Conservation (phyloP, 1,140 invertebrate species). For the Batillaria attramentaria region DNA sequence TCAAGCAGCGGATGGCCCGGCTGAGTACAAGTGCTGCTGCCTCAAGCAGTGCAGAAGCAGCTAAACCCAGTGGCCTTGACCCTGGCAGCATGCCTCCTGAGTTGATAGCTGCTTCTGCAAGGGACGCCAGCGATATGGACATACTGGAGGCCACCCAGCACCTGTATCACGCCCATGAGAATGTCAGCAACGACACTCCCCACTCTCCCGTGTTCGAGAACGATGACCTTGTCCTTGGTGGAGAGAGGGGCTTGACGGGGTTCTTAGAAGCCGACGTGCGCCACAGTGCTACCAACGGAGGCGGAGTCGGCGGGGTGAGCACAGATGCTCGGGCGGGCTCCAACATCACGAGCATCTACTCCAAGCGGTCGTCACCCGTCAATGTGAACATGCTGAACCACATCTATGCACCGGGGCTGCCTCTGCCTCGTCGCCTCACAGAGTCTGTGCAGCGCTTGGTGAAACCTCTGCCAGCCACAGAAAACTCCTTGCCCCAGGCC, state of each 20-base stretch:
- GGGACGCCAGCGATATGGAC: slow-evolving; percentile 7
- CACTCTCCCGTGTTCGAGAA: not conserved
- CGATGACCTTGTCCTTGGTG: slow-evolving; percentile 14
- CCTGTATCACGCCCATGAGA: slow-evolving; percentile 7
- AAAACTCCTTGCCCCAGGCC: slow-evolving; percentile 39
- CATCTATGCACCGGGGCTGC: slow-evolving; percentile 52
- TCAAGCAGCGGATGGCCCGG: not conserved
- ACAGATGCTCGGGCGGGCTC: slow-evolving; percentile 41
- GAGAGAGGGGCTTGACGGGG: slow-evolving; percentile 2
- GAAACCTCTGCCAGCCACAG: slow-evolving; percentile 48
- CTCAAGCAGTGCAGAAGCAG: not conserved
- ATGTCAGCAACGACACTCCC: not conserved
- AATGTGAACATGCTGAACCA: slow-evolving; percentile 56
- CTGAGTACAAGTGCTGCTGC: not conserved
- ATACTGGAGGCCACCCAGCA: slow-evolving; percentile 8
- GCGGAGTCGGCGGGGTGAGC: slow-evolving; percentile 10
- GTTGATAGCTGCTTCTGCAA: not conserved
- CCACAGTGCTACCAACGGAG: slow-evolving; percentile 9
- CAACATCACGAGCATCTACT: slow-evolving; percentile 56
- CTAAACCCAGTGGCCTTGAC: not conserved
- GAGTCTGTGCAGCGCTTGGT: slow-evolving; percentile 54
- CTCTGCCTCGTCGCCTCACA: slow-evolving; percentile 49
- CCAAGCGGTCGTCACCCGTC: slow-evolving; percentile 48
- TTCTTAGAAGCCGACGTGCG: not conserved
- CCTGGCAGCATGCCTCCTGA: not conserved